Percentiles rank a stretch among this genome's conserved stretches.
Evolutionary conservation across 2,797 vertebrate genomes (phyloP).

Genomic region (Pseudotriccus pelzelni): DNA sequence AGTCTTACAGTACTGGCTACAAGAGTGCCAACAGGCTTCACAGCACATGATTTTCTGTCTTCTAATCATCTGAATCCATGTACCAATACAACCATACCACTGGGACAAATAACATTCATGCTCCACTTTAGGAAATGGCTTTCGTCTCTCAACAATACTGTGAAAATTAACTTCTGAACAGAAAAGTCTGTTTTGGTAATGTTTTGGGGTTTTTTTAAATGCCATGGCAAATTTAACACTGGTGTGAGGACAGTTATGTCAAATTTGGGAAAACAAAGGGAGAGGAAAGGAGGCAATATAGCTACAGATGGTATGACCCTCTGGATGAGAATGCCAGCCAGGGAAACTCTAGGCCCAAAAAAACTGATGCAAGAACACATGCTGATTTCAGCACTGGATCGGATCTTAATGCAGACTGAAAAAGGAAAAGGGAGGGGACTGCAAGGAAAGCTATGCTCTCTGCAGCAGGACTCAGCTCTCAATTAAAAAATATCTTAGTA

Average conservation of each 20-base stretch:
- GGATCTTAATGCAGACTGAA: neutral
- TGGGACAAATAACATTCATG: neutral
- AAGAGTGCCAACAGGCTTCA: neutral
- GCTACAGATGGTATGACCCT: neutral
- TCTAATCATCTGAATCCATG: neutral
- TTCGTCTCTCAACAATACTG: neutral
- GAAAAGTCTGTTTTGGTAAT: neutral
- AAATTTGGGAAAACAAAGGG: neutral
- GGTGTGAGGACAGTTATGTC: neutral
- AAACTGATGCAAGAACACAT: neutral
- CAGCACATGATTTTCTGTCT: rapidly evolving
- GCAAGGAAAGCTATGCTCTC: neutral
- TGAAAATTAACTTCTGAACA: neutral
- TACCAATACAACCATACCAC: neutral
- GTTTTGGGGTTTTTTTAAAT: neutral
- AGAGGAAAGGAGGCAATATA: neutral
- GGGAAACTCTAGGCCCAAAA: neutral
- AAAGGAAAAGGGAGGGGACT: neutral
- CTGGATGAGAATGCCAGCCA: neutral
- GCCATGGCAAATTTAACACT: neutral
- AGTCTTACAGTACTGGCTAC: neutral
- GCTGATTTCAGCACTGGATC: neutral
- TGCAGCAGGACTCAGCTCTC: neutral
- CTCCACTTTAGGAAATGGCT: neutral
- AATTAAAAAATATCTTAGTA: neutral